Evolutionary conservation across 30 jellyfish, hydroid and myxozoan genomes (phyloP).

Genomic region (Turritopsis rubra): DNA sequence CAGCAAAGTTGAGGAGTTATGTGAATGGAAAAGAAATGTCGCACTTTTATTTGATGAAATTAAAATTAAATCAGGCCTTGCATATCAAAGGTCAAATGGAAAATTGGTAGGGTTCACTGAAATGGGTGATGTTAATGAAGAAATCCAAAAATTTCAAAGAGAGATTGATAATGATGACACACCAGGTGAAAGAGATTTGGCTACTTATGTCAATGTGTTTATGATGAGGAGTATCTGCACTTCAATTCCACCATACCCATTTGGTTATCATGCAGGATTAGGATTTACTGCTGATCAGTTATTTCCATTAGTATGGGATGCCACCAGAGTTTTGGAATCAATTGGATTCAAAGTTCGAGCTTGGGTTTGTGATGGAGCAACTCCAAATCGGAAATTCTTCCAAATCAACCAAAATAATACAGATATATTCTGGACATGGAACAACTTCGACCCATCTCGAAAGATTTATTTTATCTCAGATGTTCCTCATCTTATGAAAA

Average conservation of each 20-base stretch:
- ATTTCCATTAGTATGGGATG: constrained; percentile 11
- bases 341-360: constrained; percentile 22
- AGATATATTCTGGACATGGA: constrained; percentile 20
- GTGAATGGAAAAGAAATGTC: constrained; percentile 16
- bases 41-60: constrained; percentile 27
- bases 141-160: constrained; percentile 6
- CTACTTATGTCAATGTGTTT: constrained; percentile 20
- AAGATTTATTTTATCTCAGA: constrained; percentile 23
- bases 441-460: constrained; percentile 18
- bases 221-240: constrained; percentile 14
- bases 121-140: constrained; percentile 34
- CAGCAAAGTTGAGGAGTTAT: constrained; percentile 7
- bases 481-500: constrained; percentile 26
- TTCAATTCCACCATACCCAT: constrained; percentile 12
- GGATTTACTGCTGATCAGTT: constrained; percentile 12
- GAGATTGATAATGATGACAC: constrained; percentile 5
- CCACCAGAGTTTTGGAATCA: constrained; percentile 11
- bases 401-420: neutral
- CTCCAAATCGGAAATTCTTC: constrained; percentile 17
- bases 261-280: constrained; percentile 3
- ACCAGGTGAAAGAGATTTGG: constrained; percentile 9
- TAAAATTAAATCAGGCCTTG: constrained; percentile 26
- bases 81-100: constrained; percentile 24
- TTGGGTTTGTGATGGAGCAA: constrained; percentile 15
- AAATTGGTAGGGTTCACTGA: constrained; percentile 35